Evolutionary conservation across 2,113 vertebrate genomes (phyloP).

Genomic region (Cyanoderma ruficeps): DNA sequence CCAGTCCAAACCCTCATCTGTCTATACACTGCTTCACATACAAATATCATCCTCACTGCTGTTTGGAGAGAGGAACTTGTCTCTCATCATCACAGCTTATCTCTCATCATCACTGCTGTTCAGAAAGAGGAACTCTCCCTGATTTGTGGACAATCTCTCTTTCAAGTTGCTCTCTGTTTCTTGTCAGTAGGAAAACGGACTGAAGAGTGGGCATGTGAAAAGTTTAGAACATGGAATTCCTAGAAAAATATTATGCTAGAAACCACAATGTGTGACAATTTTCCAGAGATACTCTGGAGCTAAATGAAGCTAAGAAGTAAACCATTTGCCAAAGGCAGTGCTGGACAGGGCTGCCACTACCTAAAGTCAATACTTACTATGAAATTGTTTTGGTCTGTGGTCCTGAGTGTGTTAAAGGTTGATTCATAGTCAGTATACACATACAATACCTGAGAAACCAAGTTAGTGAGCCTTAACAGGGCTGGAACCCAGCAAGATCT

Average conservation of each 20-base stretch:
- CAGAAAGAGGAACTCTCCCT: neutral
- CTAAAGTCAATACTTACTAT: neutral
- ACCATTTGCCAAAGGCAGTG: neutral
- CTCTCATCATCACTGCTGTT: neutral
- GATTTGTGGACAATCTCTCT: neutral
- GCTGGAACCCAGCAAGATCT: neutral
- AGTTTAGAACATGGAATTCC: neutral
- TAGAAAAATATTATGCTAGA: neutral
- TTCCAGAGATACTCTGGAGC: neutral
- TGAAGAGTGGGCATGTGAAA: neutral
- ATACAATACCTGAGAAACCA: neutral
- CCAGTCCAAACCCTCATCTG: neutral
- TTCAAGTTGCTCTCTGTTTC: neutral
- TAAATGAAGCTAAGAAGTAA: neutral
- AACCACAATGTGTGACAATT: neutral
- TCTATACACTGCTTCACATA: neutral
- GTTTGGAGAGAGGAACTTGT: neutral
- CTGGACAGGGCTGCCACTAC: neutral
- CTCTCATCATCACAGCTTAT: neutral
- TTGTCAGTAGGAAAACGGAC: neutral
- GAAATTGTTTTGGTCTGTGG: neutral
- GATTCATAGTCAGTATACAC: rapidly evolving
- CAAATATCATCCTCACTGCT: neutral
- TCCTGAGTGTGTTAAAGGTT: neutral
- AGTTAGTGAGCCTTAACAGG: neutral